A percentile compares a stretch with the other conserved stretches of the same genome.
These are phyloP conservation scores for Neodon shergylaensis DNA, from an alignment of 2,113 vertebrate species.

Conservation along the genomic window DNA sequence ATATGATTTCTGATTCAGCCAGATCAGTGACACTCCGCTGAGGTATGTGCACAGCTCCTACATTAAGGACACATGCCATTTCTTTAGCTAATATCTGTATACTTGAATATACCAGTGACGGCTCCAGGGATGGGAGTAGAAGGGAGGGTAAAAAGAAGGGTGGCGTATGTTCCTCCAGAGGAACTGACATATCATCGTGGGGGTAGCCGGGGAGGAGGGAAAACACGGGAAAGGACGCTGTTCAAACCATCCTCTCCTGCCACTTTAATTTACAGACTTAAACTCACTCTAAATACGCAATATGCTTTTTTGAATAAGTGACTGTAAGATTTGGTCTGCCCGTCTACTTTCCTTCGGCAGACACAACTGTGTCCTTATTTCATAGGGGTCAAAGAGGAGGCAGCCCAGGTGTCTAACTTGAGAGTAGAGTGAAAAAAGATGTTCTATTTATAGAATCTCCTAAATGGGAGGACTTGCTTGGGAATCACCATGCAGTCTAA, in stretches of 20 bases:
- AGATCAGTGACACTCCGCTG: neutral
- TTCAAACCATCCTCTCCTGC: neutral
- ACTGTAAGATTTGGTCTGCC: neutral
- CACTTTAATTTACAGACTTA: slow-evolving; percentile 30
- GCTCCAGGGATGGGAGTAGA: neutral
- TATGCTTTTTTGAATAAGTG: slow-evolving; percentile 36
- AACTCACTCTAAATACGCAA: neutral
- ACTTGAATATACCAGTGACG: neutral
- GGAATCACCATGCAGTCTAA: slow-evolving; percentile 23
- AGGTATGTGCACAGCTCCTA: slow-evolving; percentile 15
- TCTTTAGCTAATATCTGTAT: slow-evolving; percentile 8
- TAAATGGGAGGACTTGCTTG: neutral
- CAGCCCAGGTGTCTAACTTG: slow-evolving; percentile 4
- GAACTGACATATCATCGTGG: neutral
- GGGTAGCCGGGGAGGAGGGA: neutral
- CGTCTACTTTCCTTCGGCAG: slow-evolving; percentile 3
- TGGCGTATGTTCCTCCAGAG: neutral
- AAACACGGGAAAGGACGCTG: neutral
- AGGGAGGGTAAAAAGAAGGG: neutral
- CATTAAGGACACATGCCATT: neutral
- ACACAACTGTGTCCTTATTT: neutral
- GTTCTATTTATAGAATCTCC: neutral
- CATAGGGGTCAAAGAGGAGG: neutral
- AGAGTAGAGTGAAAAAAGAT: neutral
- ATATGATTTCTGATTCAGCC: slow-evolving; percentile 2